These are phyloP conservation scores for Branchipolynoe longqiensis DNA, from an alignment of 2,888 invertebrate species.

Conservation along the genomic window DNA sequence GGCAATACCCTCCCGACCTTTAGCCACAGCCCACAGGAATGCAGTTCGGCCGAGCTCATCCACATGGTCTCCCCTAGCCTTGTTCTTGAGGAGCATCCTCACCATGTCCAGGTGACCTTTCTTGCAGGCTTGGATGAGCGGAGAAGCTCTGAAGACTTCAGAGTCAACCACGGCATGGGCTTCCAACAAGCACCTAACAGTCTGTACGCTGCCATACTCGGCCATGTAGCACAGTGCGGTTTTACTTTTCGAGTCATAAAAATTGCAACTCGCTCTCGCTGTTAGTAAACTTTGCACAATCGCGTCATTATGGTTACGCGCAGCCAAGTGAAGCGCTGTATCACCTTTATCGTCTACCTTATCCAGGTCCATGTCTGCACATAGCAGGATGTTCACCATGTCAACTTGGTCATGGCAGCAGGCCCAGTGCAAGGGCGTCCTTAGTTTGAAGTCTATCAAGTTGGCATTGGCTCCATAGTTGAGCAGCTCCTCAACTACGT, in stretches of 20 bases:
- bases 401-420: background rate
- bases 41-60: constrained; percentile 62
- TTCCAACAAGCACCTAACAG: constrained; percentile 47
- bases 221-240: constrained; percentile 58
- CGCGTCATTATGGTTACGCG: background rate
- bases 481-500: constrained; percentile 23
- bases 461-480: constrained; percentile 47
- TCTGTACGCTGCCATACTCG: constrained; percentile 20
- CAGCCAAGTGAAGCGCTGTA: constrained; percentile 28
- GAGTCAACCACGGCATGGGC: constrained; percentile 61
- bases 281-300: constrained; percentile 37
- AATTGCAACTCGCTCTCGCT: constrained; percentile 56
- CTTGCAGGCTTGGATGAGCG: constrained; percentile 64
- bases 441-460: constrained; percentile 29
- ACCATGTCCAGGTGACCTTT: constrained; percentile 61
- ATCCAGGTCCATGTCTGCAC: background rate
- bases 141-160: constrained; percentile 37
- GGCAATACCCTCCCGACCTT: constrained; percentile 54
- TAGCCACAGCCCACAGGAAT: constrained; percentile 62
- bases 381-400: constrained; percentile 8
- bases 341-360: constrained; percentile 4
- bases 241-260: constrained; percentile 47
- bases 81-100: constrained; percentile 52
- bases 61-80: constrained; percentile 46
- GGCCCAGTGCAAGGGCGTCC: constrained; percentile 51